Evolutionary conservation across 2,113 vertebrate species (phyloP).

Genomic region (Oxyura jamaicensis): DNA sequence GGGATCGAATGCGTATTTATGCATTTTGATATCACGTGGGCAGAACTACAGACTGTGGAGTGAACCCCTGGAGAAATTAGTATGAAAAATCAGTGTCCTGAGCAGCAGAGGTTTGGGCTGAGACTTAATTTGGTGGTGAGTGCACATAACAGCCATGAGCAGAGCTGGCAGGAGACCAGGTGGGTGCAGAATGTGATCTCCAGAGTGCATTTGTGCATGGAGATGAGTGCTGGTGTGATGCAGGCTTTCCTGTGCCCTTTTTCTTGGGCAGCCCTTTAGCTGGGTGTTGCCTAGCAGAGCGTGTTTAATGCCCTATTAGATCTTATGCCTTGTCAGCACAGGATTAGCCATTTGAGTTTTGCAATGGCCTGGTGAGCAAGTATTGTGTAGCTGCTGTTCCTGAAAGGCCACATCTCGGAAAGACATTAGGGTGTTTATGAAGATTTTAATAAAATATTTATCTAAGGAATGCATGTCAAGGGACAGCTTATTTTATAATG

Average conservation of each 20-base stretch:
- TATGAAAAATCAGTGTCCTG: neutral
- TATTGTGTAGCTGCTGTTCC: neutral
- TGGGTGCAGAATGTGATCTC: rapidly evolving
- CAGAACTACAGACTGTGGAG: neutral
- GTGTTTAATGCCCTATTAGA: neutral
- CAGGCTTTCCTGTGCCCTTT: neutral
- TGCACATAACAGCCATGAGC: rapidly evolving
- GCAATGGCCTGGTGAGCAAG: neutral
- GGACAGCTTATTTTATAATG: neutral
- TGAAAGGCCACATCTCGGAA: neutral
- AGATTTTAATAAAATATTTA: neutral
- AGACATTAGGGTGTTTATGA: neutral
- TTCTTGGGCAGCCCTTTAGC: neutral
- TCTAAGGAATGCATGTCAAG: neutral
- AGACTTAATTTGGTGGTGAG: neutral
- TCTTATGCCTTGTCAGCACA: neutral
- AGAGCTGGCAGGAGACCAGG: rapidly evolving
- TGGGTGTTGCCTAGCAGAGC: neutral
- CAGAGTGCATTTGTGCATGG: neutral
- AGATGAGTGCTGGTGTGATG: neutral
- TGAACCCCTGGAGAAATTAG: neutral
- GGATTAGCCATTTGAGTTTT: neutral
- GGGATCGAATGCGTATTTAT: neutral
- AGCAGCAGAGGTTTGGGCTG: neutral
- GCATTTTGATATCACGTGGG: neutral